Evolutionary conservation across 1,140 invertebrate species (phyloP).

Genomic region (Hypothenemus hampei): DNA sequence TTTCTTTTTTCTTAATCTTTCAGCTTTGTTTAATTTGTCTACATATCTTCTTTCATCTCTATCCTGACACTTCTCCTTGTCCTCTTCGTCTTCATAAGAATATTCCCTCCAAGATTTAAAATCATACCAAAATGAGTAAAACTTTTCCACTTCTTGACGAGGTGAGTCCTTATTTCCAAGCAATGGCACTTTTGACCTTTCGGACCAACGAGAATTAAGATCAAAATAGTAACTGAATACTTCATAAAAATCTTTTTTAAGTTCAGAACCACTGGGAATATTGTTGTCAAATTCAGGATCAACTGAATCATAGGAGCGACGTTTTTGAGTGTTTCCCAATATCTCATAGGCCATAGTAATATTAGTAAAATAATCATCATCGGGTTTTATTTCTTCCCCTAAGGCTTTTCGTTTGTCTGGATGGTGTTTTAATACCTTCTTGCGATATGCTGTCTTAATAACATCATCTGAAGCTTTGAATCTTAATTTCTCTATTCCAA

Average conservation of each 20-base stretch:
- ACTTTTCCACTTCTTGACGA: conserved; percentile 73
- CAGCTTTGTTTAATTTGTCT: conserved; percentile 95
- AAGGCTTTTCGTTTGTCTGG: conserved; percentile 92
- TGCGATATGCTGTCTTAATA: conserved; percentile 88
- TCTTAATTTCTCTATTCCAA: conserved; percentile 76
- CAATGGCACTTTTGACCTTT: conserved; percentile 77
- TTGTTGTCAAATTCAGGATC: conserved; percentile 92
- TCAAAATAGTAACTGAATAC: conserved; percentile 77
- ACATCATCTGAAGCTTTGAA: conserved; percentile 81
- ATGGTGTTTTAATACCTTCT: conserved; percentile 92
- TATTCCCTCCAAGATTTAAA: conserved; percentile 99
- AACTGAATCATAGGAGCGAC: conserved; percentile 91
- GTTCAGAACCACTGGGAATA: conserved; percentile 69
- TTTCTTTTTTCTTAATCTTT: conserved; percentile 87
- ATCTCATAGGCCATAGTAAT: conserved; percentile 98
- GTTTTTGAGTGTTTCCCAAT: conserved; percentile 72
- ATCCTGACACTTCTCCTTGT: conserved; percentile 95
- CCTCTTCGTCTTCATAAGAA: conserved; percentile 98
- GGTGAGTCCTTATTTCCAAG: conserved; percentile 71
- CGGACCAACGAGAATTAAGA: conserved; percentile 89
- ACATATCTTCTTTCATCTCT: conserved; percentile 95
- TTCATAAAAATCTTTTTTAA: conserved; percentile 81
- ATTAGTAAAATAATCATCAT: conserved; percentile 97
- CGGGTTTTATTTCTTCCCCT: conserved; percentile 76
- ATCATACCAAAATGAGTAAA: conserved; percentile 92